Evolutionary conservation across 2,888 invertebrate species (phyloP), one percentile per base, ranked within the genome.

Genomic region (Nomada fucata): DNA sequence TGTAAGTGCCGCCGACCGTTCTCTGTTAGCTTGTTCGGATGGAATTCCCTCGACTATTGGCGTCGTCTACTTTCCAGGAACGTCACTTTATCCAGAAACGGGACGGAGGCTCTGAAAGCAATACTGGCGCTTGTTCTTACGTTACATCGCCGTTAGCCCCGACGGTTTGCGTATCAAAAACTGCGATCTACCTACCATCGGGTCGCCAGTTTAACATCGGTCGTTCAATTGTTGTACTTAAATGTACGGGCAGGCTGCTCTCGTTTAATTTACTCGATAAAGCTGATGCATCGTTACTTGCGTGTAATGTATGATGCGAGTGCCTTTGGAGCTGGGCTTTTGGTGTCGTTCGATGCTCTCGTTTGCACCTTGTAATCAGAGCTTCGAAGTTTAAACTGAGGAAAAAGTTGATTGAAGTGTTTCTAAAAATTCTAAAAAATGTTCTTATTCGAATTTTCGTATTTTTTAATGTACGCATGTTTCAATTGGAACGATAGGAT

Each of bases 61-160:
- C 72, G 36, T 72, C 82, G 70, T 71, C 83, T 78, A 77, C 67
- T 72, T 86, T 84, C 73, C 87, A 71, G 60, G 73, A 84, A 73
- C 67, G 52, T 53, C 44, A 67, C 67, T 63, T 73, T 68, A 64
- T 79, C 67, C 79, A 50, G 67, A 36, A 61, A 67, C 64, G 65
- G 55, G 63, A 70, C 20, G 18, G 47, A 63, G 20, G 9, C n/a
- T 57, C 44, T 23, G 64, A 29, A 26, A 29, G n/a, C n/a, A 52
- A 36, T 53, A 69, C 67, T 18, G 70, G 50, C 70, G 52, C 60
- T 53, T 60, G 23, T 47, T 23, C 70, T 76, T 55, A 53, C 44
- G 53, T 71, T 61, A 50, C 70, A 36, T 60, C 20, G 47, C n/a
- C 70, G 60, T 71, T 47, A 47, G 47, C 10, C 47, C 15, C 47